These are phyloP conservation scores for Morinoia aosen DNA, from an alignment of 2,888 invertebrate species.

Conservation along the genomic window DNA sequence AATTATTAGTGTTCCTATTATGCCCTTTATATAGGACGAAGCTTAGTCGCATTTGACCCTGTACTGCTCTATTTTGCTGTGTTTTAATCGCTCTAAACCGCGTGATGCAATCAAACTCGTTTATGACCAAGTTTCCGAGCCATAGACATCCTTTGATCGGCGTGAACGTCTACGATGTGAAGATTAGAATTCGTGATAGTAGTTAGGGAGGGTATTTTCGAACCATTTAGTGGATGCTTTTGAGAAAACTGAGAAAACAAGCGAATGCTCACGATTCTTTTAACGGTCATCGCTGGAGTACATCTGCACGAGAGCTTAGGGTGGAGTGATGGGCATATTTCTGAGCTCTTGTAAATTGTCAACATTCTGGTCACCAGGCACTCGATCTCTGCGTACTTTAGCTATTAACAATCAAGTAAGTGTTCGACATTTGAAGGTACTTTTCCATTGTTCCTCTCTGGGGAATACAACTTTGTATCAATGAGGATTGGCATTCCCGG, in stretches of 20 bases:
- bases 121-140: slow-evolving; percentile 6
- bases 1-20: background rate
- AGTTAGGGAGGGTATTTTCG: background rate
- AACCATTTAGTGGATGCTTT: background rate
- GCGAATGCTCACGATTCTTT: background rate
- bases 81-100: background rate
- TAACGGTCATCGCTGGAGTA: background rate
- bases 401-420: too few species aligned
- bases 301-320: too few species aligned
- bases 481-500: too few species aligned
- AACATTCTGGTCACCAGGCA: too few species aligned
- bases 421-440: too few species aligned
- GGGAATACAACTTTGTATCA: too few species aligned
- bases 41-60: background rate
- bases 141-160: slow-evolving; percentile 24
- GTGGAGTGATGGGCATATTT: too few species aligned
- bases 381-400: too few species aligned
- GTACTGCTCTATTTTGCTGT: background rate
- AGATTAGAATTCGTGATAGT: slow-evolving; percentile 39
- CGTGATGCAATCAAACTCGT: background rate
- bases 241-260: background rate
- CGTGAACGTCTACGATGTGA: background rate
- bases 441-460: too few species aligned
- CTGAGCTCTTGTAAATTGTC: too few species aligned
- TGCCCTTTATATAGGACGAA: background rate